Percentiles rank a stretch among this genome's conserved stretches.
Evolutionary conservation across 2,797 vertebrate genomes (phyloP).

Genomic region (Sebastes goodei): DNA sequence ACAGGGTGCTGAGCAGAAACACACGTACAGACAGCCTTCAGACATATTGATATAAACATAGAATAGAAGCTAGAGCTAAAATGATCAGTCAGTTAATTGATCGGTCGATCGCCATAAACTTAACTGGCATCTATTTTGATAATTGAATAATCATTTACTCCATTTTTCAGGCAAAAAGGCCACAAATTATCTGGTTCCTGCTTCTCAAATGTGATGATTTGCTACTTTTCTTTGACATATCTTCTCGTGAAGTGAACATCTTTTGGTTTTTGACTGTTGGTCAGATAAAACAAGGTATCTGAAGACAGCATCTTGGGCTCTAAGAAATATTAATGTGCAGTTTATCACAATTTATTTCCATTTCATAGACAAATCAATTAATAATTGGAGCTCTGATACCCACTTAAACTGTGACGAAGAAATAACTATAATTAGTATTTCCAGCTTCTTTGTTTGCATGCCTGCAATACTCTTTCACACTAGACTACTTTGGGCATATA

Average conservation of each 20-base stretch:
- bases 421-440: background rate
- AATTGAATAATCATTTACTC: background rate
- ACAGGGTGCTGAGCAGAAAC: constrained; percentile 78
- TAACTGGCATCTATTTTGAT: background rate
- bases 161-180: background rate
- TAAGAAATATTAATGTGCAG: background rate
- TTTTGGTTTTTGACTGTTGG: background rate
- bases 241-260: too few relatives aligned
- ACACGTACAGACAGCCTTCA: constrained; percentile 6
- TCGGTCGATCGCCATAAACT: background rate
- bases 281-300: background rate
- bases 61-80: background rate
- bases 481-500: background rate
- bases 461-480: background rate
- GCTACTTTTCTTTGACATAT: background rate
- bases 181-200: background rate
- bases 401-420: background rate
- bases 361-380: background rate
- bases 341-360: background rate
- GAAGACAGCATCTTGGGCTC: background rate
- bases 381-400: background rate
- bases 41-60: background rate
- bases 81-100: background rate
- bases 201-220: background rate
- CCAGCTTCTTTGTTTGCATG: background rate